A percentile compares a stretch with the other conserved stretches of the same genome.
Conservation (phyloP, 2,888 invertebrate species). For the Sinohyriopsis cumingii region DNA sequence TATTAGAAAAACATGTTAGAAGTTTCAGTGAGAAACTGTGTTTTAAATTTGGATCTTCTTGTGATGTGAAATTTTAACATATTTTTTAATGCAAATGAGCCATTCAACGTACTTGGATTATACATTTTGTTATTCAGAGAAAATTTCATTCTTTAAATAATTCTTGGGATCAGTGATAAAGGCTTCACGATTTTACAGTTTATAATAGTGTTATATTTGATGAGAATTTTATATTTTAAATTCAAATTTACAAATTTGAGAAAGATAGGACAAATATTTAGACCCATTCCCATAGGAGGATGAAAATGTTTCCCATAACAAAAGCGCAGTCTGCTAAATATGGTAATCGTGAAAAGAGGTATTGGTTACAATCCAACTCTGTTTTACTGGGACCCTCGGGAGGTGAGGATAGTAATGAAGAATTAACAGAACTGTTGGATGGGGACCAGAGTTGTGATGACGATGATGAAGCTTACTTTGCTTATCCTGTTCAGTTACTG, state of each 20-base stretch:
- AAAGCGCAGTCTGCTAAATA: slow-evolving; percentile 12
- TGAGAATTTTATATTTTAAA: not conserved
- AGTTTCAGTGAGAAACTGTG: too few species aligned
- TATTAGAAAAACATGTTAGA: too few species aligned
- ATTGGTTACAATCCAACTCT: not conserved
- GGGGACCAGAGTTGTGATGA: slow-evolving; percentile 11
- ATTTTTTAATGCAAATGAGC: too few species aligned
- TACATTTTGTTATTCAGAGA: too few species aligned
- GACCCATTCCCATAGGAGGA: not conserved
- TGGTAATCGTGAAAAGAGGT: not conserved
- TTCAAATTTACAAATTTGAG: not conserved
- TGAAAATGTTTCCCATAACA: slow-evolving; percentile 34
- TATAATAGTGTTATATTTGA: not conserved
- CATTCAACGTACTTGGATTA: too few species aligned
- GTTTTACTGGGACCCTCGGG: not conserved
- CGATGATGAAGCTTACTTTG: slow-evolving; percentile 29
- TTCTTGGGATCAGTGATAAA: too few species aligned
- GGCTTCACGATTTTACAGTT: too few species aligned
- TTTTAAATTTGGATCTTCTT: too few species aligned
- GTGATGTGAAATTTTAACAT: too few species aligned
- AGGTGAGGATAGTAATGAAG: not conserved
- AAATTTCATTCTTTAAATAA: too few species aligned
- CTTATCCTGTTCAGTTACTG: slow-evolving; percentile 34
- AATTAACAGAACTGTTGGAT: slow-evolving; percentile 5
- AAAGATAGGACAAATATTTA: not conserved